Conservation (phyloP, 1,140 invertebrate species). For the Aphidius gifuensis region DNA sequence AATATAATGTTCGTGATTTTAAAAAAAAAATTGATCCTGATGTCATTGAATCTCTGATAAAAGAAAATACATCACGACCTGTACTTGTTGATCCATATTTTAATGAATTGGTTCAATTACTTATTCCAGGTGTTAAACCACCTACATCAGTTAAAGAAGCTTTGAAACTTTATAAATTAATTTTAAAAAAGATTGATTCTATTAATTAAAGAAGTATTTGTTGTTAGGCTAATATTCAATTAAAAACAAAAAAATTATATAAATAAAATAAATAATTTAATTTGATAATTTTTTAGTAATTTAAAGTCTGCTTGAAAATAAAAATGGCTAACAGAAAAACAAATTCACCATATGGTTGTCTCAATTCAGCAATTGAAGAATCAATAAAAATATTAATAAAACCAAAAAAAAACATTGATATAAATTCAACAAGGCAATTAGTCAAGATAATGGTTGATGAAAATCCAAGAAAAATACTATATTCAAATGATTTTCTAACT, state of each 20-base stretch:
- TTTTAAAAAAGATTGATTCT: too few species aligned
- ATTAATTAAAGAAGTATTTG: too few species aligned
- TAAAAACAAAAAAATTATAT: not conserved
- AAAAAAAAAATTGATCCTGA: conserved; percentile 5
- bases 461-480: not conserved
- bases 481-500: conserved; percentile 25
- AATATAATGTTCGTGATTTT: conserved; percentile 12
- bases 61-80: not conserved
- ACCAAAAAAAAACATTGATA: not conserved
- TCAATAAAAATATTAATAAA: conserved; percentile 27
- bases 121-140: too few species aligned
- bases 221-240: not conserved
- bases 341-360: conserved; percentile 14
- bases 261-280: not conserved
- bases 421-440: not conserved
- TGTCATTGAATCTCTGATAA: conserved; percentile 12
- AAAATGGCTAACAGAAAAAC: conserved; percentile 3
- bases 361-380: conserved; percentile 27
- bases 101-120: not conserved
- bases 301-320: conserved; percentile 16
- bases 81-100: not conserved
- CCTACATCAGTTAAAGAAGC: too few species aligned
- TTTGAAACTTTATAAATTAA: too few species aligned
- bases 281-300: conserved; percentile 18
- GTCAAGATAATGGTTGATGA: not conserved